Percentiles rank a stretch among this genome's conserved stretches.
Conservation (phyloP, 2,113 vertebrate species). For the Albula goreensis region DNA sequence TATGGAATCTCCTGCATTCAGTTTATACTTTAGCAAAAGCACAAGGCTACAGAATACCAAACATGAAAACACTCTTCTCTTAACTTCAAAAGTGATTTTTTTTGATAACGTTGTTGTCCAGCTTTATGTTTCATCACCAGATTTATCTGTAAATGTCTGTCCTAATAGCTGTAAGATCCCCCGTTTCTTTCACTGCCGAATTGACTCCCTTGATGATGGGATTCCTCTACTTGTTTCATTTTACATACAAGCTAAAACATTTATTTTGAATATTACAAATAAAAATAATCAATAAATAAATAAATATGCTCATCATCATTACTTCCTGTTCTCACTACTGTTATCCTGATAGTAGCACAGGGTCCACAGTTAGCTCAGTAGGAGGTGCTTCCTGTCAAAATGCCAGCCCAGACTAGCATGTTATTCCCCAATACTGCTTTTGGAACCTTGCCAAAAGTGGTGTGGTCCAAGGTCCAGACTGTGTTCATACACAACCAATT, state of each 20-base stretch:
- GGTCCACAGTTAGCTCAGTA: neutral
- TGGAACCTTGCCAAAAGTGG: neutral
- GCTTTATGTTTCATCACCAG: neutral
- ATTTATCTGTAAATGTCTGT: neutral
- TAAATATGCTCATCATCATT: neutral
- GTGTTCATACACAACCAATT: constrained; percentile 6
- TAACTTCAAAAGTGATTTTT: no score
- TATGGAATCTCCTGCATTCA: no score
- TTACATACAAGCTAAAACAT: neutral
- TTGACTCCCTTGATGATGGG: neutral
- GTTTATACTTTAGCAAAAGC: no score
- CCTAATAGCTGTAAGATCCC: neutral
- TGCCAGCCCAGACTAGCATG: neutral
- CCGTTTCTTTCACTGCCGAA: neutral
- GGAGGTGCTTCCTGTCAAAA: neutral
- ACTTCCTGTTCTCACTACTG: neutral
- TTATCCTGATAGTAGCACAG: neutral
- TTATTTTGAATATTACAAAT: neutral
- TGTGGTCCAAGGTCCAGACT: neutral
- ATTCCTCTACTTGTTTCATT: no score
- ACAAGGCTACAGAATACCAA: no score
- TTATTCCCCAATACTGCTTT: neutral
- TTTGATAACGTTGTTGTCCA: neutral
- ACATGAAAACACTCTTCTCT: no score
- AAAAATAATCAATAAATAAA: neutral